A percentile compares a stretch with the other conserved stretches of the same genome.
These are phyloP conservation scores for Peromyscus attwateri DNA, from an alignment of 2,797 vertebrate species.

Conservation along the genomic window DNA sequence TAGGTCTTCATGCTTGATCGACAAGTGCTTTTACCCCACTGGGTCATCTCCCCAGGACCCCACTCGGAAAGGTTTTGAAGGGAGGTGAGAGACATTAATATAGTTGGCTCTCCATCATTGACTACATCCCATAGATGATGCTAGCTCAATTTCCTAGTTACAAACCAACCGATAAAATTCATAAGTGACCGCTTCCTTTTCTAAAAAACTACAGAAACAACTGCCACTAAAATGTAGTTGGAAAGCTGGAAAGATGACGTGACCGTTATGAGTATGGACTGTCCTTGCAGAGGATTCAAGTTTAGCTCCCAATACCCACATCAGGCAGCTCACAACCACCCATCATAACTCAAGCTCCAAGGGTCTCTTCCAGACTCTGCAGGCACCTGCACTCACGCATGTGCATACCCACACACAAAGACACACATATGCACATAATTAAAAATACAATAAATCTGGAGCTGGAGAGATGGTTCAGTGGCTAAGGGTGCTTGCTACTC, in stretches of 20 bases:
- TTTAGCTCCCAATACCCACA: background rate
- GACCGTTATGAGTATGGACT: background rate
- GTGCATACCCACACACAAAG: background rate
- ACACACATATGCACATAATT: background rate
- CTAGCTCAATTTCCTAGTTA: background rate
- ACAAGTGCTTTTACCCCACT: background rate
- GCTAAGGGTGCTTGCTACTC: background rate
- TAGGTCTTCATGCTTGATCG: too few relatives aligned
- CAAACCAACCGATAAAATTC: background rate
- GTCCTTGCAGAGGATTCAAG: background rate
- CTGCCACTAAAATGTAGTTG: background rate
- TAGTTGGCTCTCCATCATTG: background rate
- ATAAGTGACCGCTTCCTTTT: background rate
- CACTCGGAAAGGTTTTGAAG: background rate
- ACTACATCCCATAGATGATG: background rate
- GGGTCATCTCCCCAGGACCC: background rate
- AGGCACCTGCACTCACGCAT: background rate
- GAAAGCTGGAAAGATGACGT: background rate
- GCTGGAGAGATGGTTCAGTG: background rate
- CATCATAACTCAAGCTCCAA: background rate
- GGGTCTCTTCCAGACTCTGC: background rate
- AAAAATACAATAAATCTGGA: background rate
- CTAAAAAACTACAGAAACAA: background rate
- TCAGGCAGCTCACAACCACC: background rate
- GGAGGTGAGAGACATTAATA: background rate